Evolutionary conservation across 2,113 vertebrate species (phyloP).

Genomic region (Oryzias javanicus): DNA sequence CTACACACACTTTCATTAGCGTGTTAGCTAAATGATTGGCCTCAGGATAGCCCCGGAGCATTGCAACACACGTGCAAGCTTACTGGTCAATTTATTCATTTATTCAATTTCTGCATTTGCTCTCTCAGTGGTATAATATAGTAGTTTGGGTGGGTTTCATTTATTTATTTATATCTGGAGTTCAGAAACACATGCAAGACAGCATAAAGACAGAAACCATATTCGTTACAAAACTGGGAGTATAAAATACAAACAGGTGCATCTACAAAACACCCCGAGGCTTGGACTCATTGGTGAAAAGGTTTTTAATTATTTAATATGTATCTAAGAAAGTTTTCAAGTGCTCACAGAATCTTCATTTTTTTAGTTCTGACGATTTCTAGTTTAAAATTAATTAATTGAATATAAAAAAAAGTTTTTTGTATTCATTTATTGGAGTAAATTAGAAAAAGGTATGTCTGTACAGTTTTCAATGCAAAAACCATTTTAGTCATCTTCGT

Average conservation of each 20-base stretch:
- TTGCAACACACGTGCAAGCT: conserved; percentile 68
- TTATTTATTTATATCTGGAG: conserved; percentile 27
- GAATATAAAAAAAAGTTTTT: no score
- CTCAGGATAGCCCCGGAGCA: conserved; percentile 77
- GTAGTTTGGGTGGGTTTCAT: conserved; percentile 47
- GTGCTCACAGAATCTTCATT: no score
- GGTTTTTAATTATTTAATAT: no score
- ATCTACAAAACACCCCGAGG: not conserved
- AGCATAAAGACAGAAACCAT: not conserved
- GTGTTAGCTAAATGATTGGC: conserved; percentile 80
- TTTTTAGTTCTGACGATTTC: no score
- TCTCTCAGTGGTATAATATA: conserved; percentile 50
- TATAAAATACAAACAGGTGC: not conserved
- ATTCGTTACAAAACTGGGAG: conserved; percentile 1
- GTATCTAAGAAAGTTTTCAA: no score
- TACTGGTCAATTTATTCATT: conserved; percentile 73
- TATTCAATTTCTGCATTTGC: conserved; percentile 62
- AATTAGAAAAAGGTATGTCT: no score
- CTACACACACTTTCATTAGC: conserved; percentile 77
- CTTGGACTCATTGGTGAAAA: no score
- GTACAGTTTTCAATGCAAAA: no score
- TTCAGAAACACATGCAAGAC: conserved; percentile 12
- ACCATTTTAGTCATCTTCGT: no score
- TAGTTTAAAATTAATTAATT: no score
- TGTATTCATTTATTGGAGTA: no score